phyloP scores from a whole-genome alignment of 2,888 invertebrate genomes.

The Lamproptera curius region DNA sequence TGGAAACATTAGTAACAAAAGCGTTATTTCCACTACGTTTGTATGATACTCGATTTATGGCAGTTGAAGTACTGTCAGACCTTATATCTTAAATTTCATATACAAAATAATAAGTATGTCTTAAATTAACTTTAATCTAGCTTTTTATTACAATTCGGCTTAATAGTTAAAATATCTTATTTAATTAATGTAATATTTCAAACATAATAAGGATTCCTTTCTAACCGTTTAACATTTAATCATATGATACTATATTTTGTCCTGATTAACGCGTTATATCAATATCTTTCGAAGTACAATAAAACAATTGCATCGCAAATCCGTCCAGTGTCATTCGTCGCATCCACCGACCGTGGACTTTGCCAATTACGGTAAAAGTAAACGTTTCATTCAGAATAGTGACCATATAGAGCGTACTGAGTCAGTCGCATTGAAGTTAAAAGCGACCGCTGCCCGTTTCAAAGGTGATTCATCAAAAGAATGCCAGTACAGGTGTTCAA shows the following conservation, averaged over 20 bases:
- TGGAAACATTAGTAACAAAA: background rate
- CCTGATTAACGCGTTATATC: no score
- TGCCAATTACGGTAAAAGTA: slow-evolving; percentile 60
- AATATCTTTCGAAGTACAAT: no score
- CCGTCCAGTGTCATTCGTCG: background rate
- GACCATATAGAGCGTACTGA: slow-evolving; percentile 67
- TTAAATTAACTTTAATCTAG: no score
- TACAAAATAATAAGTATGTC: background rate
- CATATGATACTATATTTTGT: no score
- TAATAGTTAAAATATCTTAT: no score
- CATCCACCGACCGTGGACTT: slow-evolving; percentile 42
- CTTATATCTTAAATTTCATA: background rate
- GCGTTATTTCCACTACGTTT: background rate
- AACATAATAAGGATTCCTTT: no score
- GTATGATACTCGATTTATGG: no score
- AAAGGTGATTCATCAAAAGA: slow-evolving; percentile 52
- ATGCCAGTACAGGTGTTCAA: slow-evolving; percentile 55
- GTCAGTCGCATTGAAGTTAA: slow-evolving; percentile 51
- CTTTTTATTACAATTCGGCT: no score
- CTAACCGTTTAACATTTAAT: no score
- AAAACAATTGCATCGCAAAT: no score
- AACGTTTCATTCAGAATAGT: slow-evolving; percentile 53
- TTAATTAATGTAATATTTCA: no score
- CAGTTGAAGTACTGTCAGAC: background rate
- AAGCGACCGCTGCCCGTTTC: slow-evolving; percentile 40